Percentiles rank a stretch among this genome's conserved stretches.
These are phyloP conservation scores for Acrocephalus arundinaceus DNA, from an alignment of 2,113 vertebrate genomes.

Conservation along the genomic window DNA sequence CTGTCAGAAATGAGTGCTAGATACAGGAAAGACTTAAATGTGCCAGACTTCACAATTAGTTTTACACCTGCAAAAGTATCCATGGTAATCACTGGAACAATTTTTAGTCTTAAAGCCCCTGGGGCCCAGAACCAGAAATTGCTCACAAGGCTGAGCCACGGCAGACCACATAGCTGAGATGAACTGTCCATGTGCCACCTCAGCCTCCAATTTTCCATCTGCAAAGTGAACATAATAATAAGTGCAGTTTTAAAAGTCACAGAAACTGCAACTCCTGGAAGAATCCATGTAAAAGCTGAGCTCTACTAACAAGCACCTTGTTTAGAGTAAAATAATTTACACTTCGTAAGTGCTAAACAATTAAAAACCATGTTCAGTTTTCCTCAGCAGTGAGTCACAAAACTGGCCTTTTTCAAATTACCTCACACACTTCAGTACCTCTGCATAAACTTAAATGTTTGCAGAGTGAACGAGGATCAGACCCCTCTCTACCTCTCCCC, in stretches of 20 bases:
- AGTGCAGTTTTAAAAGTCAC: neutral
- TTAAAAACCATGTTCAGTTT: neutral
- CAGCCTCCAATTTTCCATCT: neutral
- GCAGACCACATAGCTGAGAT: neutral
- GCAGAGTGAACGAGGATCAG: neutral
- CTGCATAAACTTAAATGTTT: neutral
- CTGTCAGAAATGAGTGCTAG: neutral
- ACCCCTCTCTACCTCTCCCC: neutral
- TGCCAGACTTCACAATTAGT: neutral
- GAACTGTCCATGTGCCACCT: neutral
- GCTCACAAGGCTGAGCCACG: neutral
- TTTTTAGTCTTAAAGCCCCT: neutral
- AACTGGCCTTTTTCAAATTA: neutral
- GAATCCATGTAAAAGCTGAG: neutral
- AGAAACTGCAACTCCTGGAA: neutral
- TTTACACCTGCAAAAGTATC: slow-evolving; percentile 14
- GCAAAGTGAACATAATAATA: neutral
- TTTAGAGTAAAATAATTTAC: neutral
- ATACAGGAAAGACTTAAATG: neutral
- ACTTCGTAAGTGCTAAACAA: neutral
- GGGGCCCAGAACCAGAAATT: neutral
- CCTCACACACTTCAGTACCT: neutral
- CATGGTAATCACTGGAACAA: neutral
- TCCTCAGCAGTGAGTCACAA: neutral
- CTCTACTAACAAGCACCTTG: neutral